Percentiles rank a stretch among this genome's conserved stretches.
These are phyloP conservation scores for Cygnus atratus DNA, from an alignment of 2,113 vertebrate species.

Conservation along the genomic window DNA sequence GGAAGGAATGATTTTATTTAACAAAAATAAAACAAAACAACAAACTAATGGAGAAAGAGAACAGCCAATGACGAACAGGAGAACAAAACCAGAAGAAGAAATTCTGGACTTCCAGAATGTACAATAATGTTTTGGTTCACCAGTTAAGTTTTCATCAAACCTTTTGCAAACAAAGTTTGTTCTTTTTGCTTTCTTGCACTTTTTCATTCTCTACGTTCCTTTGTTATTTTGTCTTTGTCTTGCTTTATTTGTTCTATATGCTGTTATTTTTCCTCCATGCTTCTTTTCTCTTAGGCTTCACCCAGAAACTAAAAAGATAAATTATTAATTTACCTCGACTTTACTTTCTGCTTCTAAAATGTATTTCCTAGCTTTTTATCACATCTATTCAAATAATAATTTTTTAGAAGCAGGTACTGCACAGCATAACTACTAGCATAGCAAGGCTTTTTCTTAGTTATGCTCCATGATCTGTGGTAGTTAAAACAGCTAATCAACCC, in stretches of 20 bases:
- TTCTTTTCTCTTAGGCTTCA: neutral
- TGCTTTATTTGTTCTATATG: neutral
- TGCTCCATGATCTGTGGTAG: neutral
- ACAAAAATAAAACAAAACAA: too few species aligned
- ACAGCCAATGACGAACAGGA: neutral
- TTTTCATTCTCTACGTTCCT: neutral
- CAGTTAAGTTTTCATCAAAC: neutral
- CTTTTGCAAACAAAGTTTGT: neutral
- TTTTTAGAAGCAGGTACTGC: neutral
- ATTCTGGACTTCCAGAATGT: neutral
- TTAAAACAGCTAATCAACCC: neutral
- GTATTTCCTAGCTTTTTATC: neutral
- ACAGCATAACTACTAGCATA: neutral
- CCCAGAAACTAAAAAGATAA: neutral
- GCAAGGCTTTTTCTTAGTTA: neutral
- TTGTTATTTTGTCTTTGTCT: neutral
- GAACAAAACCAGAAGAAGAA: neutral
- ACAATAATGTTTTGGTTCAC: rapidly evolving
- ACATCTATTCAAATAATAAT: neutral
- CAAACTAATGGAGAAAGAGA: neutral
- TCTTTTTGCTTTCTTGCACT: neutral
- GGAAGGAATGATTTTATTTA: neutral
- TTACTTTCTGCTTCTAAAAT: neutral
- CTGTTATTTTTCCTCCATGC: rapidly evolving
- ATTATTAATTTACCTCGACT: neutral